These are phyloP conservation scores for Cinclus mexicanus DNA, from an alignment of 2,113 vertebrate genomes.

Conservation along the genomic window DNA sequence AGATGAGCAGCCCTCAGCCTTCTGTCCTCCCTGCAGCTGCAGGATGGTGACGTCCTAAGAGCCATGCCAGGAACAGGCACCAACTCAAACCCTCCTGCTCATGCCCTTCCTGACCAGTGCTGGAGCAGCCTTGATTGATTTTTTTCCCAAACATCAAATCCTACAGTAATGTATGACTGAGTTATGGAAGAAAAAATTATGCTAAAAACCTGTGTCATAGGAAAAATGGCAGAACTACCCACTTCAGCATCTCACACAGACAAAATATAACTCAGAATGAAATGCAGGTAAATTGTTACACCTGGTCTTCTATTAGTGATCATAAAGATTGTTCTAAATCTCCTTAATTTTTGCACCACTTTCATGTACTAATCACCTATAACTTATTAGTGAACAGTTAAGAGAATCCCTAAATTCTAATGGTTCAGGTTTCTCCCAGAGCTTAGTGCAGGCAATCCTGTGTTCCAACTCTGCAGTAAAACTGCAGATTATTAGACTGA, in stretches of 20 bases:
- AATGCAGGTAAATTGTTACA: not conserved
- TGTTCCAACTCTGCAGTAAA: not conserved
- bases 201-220: not conserved
- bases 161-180: not conserved
- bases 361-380: not conserved
- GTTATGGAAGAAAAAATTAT: not conserved
- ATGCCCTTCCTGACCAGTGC: not conserved
- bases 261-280: not conserved
- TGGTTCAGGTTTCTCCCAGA: not conserved
- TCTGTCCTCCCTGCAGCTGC: not conserved
- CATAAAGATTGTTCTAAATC: not conserved
- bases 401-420: not conserved
- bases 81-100: not conserved
- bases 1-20: not conserved
- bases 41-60: rapidly evolving
- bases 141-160: not conserved
- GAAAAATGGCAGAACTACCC: not conserved
- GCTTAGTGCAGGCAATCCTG: not conserved
- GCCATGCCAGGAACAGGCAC: not conserved
- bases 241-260: not conserved
- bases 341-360: not conserved
- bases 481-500: not conserved
- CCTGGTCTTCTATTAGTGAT: not conserved
- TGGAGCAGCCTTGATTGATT: not conserved
- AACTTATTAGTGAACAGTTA: not conserved